These are phyloP conservation scores for Tetraneura akinire DNA, from an alignment of 1,140 invertebrate genomes.

Conservation along the genomic window DNA sequence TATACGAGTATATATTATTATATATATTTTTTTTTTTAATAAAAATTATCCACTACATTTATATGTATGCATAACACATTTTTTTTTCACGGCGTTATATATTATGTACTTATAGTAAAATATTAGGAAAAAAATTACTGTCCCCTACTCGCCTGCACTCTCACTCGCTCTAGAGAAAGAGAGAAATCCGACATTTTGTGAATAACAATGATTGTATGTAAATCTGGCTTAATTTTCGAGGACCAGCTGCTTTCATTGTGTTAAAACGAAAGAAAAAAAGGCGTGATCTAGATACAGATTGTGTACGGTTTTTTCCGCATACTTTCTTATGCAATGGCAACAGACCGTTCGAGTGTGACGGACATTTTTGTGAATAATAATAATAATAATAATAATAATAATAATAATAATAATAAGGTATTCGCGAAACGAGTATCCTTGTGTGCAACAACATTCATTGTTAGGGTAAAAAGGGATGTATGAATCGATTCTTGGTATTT, in stretches of 20 bases:
- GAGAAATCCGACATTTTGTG: constrained; percentile 45
- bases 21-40: no score
- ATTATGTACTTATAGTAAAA: background rate
- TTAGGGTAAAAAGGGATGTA: constrained; percentile 49
- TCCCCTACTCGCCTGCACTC: background rate
- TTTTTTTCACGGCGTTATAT: background rate
- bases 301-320: background rate
- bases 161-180: background rate
- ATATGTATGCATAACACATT: background rate
- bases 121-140: constrained; percentile 18
- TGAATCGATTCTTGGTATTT: constrained; percentile 43
- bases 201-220: constrained; percentile 50
- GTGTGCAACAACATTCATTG: background rate
- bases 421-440: constrained; percentile 41
- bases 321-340: constrained; percentile 22
- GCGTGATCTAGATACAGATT: constrained; percentile 50
- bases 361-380: constrained; percentile 50
- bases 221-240: constrained; percentile 50
- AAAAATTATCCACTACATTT: background rate
- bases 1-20: no score
- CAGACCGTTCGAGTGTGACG: constrained; percentile 48
- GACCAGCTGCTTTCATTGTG: constrained; percentile 47
- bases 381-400: constrained; percentile 23
- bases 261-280: constrained; percentile 41
- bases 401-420: constrained; percentile 50